Evolutionary conservation across 1,140 invertebrate species (phyloP).

Genomic region (Listronotus oregonensis): DNA sequence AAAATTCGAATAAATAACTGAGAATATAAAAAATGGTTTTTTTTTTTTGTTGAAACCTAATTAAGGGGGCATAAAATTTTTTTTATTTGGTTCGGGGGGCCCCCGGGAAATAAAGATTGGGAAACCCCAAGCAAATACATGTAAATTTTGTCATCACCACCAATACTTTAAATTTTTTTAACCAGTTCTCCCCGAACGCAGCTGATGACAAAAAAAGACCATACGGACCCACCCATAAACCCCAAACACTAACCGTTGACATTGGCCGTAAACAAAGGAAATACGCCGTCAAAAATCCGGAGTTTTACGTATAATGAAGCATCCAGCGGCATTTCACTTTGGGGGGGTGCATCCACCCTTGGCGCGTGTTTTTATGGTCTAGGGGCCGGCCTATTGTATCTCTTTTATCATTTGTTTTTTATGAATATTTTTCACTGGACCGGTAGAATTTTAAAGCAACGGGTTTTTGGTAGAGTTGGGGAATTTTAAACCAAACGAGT

Average conservation of each 20-base stretch:
- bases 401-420: conserved; percentile 17
- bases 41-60: too few relatives aligned
- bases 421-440: conserved; percentile 2
- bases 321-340: conserved; percentile 2
- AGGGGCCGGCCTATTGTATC: conserved; percentile 9
- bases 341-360: conserved; percentile 24
- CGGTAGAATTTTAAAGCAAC: not conserved
- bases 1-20: too few relatives aligned
- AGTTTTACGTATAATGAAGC: not conserved
- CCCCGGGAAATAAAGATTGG: too few relatives aligned
- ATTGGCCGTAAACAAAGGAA: conserved; percentile 16
- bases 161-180: too few relatives aligned
- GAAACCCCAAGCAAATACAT: too few relatives aligned
- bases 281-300: conserved; percentile 7
- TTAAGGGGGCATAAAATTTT: too few relatives aligned
- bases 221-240: conserved; percentile 11
- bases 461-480: too few relatives aligned
- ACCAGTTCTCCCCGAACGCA: too few relatives aligned
- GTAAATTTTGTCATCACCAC: too few relatives aligned
- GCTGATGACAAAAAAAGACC: not conserved
- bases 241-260: conserved; percentile 8
- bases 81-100: too few relatives aligned
- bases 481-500: too few relatives aligned
- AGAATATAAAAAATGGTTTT: too few relatives aligned
- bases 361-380: conserved; percentile 30